Evolutionary conservation across 2,888 invertebrate genomes (phyloP).

Genomic region (Danaus chrysippus): DNA sequence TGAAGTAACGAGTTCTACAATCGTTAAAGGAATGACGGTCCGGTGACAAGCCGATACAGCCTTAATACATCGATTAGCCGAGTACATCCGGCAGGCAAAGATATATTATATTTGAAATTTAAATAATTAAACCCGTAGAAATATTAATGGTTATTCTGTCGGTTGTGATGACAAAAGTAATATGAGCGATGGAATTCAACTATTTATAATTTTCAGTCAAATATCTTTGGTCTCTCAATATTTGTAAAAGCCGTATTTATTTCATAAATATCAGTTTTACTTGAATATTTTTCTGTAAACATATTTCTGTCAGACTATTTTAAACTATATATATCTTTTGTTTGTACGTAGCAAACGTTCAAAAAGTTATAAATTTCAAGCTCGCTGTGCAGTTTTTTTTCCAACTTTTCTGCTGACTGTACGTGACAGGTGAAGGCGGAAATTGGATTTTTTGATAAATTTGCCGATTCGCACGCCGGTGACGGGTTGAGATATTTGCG

Average conservation of each 20-base stretch:
- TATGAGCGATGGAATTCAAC: too few relatives aligned
- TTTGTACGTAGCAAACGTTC: neutral
- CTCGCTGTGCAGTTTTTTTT: slow-evolving; percentile 2
- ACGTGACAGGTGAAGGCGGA: slow-evolving; percentile 23
- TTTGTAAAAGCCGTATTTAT: too few relatives aligned
- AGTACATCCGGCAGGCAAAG: neutral
- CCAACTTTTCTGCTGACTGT: slow-evolving; percentile 20
- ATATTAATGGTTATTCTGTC: too few relatives aligned
- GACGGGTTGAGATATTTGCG: slow-evolving; percentile 23
- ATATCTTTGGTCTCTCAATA: too few relatives aligned
- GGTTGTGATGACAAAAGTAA: too few relatives aligned
- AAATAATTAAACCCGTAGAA: neutral
- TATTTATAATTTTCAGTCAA: too few relatives aligned
- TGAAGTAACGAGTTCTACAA: slow-evolving; percentile 6
- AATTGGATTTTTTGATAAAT: slow-evolving; percentile 32
- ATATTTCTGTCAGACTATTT: neutral
- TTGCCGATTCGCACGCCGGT: slow-evolving; percentile 20
- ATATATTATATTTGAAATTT: neutral
- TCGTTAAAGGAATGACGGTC: slow-evolving; percentile 7
- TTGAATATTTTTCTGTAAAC: too few relatives aligned
- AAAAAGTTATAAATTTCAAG: slow-evolving; percentile 2
- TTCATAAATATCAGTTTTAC: too few relatives aligned
- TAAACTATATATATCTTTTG: neutral
- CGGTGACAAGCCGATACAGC: slow-evolving; percentile 11
- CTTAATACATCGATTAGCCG: slow-evolving; percentile 12